phyloP scores from a whole-genome alignment of 1,140 invertebrate species.

The Tyrophagus putrescentiae region DNA sequence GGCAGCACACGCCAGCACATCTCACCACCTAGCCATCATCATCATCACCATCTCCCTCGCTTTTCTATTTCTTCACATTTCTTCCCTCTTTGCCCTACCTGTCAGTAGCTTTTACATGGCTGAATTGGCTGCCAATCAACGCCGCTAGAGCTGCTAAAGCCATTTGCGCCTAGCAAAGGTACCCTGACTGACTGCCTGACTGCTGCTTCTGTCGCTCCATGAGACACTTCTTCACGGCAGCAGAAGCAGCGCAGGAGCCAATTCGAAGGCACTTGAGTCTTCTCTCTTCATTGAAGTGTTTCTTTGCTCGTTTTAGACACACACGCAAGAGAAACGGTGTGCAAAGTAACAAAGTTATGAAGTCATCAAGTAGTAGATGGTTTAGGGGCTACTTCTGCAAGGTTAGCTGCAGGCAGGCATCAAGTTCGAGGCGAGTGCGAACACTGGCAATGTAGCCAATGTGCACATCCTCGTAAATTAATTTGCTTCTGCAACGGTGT shows the following conservation, averaged over 20 bases:
- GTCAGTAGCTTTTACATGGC: constrained; percentile 7
- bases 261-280: neutral
- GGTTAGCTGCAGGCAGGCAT: neutral
- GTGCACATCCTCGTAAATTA: neutral
- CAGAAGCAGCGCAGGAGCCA: no score
- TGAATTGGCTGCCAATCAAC: constrained; percentile 19
- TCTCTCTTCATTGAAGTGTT: no score
- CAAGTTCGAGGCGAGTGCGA: constrained; percentile 4
- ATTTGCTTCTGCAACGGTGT: neutral
- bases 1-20: no score
- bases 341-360: neutral
- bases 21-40: neutral
- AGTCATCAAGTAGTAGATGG: no score
- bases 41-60: no score
- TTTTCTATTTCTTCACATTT: no score
- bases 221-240: neutral
- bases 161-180: no score
- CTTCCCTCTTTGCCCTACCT: no score
- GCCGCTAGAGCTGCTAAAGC: neutral
- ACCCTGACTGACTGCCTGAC: no score
- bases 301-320: no score
- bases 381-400: no score
- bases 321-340: neutral
- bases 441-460: neutral
- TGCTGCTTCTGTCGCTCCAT: no score